phyloP scores from a whole-genome alignment of 2,888 invertebrate species.

The Alloplasta piceator region DNA sequence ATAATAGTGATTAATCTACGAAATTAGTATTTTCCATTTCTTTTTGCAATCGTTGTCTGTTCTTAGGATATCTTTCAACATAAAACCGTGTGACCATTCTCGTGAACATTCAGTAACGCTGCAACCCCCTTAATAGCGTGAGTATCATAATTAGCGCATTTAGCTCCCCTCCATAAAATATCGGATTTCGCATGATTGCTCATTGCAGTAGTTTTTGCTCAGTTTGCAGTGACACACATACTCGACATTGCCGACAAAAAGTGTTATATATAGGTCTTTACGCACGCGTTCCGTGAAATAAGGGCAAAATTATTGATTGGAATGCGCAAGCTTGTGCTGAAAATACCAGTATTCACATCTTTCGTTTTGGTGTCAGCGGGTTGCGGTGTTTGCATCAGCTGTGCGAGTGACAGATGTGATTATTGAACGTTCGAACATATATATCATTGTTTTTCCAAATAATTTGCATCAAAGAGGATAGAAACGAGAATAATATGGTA shows the following conservation, averaged over 20 bases:
- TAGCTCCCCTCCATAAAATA: not conserved
- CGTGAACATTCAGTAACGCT: too few relatives aligned
- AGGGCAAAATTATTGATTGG: constrained; percentile 79
- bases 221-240: constrained; percentile 32
- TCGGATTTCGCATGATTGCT: constrained; percentile 38
- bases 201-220: constrained; percentile 4
- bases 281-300: constrained; percentile 76
- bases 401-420: constrained; percentile 14
- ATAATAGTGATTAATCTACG: too few relatives aligned
- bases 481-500: constrained; percentile 67
- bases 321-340: constrained; percentile 80
- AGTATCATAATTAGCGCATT: constrained; percentile 13
- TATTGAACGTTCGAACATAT: not conserved
- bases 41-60: too few relatives aligned
- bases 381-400: constrained; percentile 65
- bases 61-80: too few relatives aligned
- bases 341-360: constrained; percentile 37
- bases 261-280: constrained; percentile 56
- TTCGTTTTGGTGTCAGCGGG: constrained; percentile 30
- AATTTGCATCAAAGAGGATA: not conserved
- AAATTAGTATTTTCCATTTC: too few relatives aligned
- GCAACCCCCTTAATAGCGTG: not conserved
- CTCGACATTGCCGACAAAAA: constrained; percentile 22
- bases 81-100: too few relatives aligned
- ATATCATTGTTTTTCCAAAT: not conserved